phyloP scores from a whole-genome alignment of 2,113 vertebrate species.

The Pandion haliaetus region DNA sequence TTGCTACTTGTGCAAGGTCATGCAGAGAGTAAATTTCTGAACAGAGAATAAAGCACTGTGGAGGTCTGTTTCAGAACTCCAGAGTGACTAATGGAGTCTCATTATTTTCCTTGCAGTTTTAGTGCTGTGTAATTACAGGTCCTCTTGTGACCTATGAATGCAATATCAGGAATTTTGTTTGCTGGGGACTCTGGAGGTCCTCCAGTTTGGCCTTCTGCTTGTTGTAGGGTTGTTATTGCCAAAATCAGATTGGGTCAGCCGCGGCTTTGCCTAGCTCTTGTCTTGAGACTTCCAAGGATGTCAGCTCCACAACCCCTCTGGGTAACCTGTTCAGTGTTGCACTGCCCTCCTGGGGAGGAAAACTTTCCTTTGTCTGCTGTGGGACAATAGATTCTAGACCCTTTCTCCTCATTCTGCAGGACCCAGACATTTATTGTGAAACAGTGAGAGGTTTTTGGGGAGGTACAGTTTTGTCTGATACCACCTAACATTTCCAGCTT shows the following conservation, averaged over 20 bases:
- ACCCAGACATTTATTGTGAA: background rate
- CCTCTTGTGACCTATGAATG: background rate
- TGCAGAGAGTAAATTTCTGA: background rate
- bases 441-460: background rate
- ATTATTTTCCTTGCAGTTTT: background rate
- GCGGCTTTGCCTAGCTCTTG: background rate
- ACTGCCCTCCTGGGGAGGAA: background rate
- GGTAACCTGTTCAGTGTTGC: background rate
- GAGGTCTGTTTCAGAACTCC: background rate
- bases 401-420: background rate
- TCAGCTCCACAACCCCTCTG: background rate
- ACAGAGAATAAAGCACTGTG: background rate
- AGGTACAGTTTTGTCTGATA: background rate
- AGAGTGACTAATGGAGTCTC: background rate
- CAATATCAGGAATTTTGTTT: background rate
- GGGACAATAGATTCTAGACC: background rate
- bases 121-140: background rate
- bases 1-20: background rate
- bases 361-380: background rate
- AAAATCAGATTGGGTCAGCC: background rate
- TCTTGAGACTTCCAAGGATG: background rate
- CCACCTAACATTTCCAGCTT: background rate
- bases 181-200: background rate
- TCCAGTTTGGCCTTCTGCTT: background rate
- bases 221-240: background rate